Percentiles rank a stretch among this genome's conserved stretches.
Conservation (phyloP, 2,113 vertebrate species). For the Butastur rufipennis region DNA sequence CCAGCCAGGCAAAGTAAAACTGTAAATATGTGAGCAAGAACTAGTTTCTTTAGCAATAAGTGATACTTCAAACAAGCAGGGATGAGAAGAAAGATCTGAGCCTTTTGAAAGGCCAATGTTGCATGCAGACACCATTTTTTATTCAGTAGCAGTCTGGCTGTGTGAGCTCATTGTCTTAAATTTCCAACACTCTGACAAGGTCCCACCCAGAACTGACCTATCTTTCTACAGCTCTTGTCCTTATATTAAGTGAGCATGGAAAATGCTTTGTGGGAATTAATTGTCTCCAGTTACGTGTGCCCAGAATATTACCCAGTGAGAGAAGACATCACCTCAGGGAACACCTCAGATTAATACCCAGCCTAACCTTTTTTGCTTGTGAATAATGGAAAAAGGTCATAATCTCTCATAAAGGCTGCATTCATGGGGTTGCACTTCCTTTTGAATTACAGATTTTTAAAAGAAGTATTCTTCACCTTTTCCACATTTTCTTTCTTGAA, state of each 20-base stretch:
- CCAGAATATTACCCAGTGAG: neutral
- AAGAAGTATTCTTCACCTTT: neutral
- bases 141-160: neutral
- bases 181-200: neutral
- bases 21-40: neutral
- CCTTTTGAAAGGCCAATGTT: neutral
- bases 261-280: neutral
- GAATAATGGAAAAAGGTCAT: neutral
- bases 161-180: neutral
- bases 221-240: neutral
- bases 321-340: neutral
- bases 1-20: neutral
- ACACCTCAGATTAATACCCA: neutral
- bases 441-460: neutral
- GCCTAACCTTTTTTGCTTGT: neutral
- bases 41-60: neutral
- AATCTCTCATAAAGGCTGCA: neutral
- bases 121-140: neutral
- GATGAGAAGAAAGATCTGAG: neutral
- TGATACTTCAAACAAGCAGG: neutral
- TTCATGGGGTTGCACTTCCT: neutral
- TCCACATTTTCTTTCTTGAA: neutral
- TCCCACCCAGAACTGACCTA: neutral
- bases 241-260: neutral
- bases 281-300: neutral